Evolutionary conservation across 2,888 invertebrate genomes (phyloP), one percentile per base, ranked within the genome.

Genomic region (Orthosia gothica): DNA sequence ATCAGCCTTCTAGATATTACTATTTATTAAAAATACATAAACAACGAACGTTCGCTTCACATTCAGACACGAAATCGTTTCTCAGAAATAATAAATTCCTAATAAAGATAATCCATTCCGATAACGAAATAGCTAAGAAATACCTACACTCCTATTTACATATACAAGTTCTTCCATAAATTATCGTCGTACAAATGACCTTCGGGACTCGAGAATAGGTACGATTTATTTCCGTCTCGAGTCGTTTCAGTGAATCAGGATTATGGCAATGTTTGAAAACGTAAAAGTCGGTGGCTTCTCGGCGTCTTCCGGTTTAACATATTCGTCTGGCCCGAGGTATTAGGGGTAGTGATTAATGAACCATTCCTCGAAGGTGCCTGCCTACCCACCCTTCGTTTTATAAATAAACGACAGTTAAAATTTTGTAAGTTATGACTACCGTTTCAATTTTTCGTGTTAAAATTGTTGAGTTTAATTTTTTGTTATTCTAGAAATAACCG

Each of bases 321-420:
- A 94, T 95, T 94, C 93, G 93, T 94, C 93, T 92, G 91, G 91
- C 92, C 92, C 90, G 88, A 85, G 90, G 93, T 92, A 91, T 94
- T 94, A 93, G 89, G 93, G 93, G 92, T 87, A 92, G 94, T 96
- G 96, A 96, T 95, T 95, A 95, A 96, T 96, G 95, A 93, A 94
- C 86, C 93, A 88, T 90, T 89, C 88, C 92, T 88, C 75, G 68
- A 89, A 89, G 89, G 86, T 88, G 87, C 88, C 87, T 87, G 87
- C 87, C 88, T 73, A 88, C 89, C 89, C 91, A 89, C 92, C 91
- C 92, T 90, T 90, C 91, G 88, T 91, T 91, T 93, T 89, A 91
- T 93, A 94, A 93, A 94, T 94, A 94, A 94, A 92, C 91, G 91
- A 89, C 84, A 91, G 89, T 91, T 90, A 85, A 91, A 91, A 92